Conservation (phyloP, 2,113 vertebrate species). For the Vidua chalybeata region DNA sequence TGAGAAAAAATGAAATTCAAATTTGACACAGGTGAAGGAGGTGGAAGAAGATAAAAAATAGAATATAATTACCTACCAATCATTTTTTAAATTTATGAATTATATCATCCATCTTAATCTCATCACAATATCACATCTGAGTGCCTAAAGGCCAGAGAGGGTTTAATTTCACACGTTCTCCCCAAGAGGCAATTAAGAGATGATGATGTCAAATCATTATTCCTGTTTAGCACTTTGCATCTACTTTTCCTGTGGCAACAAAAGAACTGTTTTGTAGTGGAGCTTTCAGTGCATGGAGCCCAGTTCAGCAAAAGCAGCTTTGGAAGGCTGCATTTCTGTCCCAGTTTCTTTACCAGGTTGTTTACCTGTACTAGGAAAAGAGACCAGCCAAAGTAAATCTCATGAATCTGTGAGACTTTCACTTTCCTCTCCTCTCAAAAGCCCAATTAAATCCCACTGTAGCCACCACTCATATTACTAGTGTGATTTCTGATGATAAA, state of each 20-base stretch:
- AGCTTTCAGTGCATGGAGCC: rapidly evolving
- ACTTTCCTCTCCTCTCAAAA: not conserved
- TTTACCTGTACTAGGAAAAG: not conserved
- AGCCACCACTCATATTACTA: too few relatives aligned
- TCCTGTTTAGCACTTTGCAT: not conserved
- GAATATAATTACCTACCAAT: not conserved
- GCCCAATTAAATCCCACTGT: not conserved
- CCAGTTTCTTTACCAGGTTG: not conserved
- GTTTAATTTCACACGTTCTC: not conserved
- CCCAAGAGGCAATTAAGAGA: not conserved
- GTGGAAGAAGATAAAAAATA: not conserved
- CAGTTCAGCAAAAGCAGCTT: not conserved
- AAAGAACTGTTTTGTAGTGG: not conserved
- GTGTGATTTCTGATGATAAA: not conserved
- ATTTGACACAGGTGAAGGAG: not conserved
- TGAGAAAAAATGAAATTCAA: not conserved
- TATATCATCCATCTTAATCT: not conserved
- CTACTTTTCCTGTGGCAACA: not conserved
- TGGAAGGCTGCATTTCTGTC: not conserved
- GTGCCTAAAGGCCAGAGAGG: not conserved
- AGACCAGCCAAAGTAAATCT: not conserved
- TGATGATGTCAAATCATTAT: not conserved
- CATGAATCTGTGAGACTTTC: not conserved
- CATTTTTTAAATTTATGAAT: not conserved
- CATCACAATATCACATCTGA: not conserved